A percentile compares a stretch with the other conserved stretches of the same genome.
Evolutionary conservation across 1,140 invertebrate species (phyloP).

Genomic region (Pachyrhynchus sulphureomaculatus): DNA sequence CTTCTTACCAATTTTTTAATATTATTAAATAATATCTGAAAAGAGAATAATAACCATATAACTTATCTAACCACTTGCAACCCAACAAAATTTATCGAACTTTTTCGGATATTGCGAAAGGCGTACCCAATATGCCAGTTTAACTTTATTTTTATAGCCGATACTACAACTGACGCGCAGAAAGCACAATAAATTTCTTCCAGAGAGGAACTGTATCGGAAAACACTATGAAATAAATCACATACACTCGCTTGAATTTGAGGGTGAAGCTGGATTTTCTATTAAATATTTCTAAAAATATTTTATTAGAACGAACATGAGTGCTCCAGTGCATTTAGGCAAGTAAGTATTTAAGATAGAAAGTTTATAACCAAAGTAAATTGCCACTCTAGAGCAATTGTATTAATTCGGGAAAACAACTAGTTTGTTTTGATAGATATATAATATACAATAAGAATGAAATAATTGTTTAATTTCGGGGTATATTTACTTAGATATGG

Average conservation of each 20-base stretch:
- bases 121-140: constrained; percentile 8
- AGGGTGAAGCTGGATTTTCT: neutral
- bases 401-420: too few species aligned
- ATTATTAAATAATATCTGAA: neutral
- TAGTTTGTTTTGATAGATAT: too few species aligned
- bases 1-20: too few species aligned
- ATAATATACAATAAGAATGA: too few species aligned
- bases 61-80: neutral
- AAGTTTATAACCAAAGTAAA: too few species aligned
- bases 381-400: too few species aligned
- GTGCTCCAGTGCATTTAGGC: too few species aligned
- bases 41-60: neutral
- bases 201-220: constrained; percentile 1
- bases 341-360: too few species aligned
- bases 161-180: constrained; percentile 5
- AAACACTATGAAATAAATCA: constrained; percentile 3
- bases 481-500: too few species aligned
- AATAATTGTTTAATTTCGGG: too few species aligned
- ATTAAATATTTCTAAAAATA: neutral
- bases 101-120: constrained; percentile 5
- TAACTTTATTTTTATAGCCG: constrained; percentile 4
- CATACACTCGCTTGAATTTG: neutral
- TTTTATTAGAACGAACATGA: too few species aligned
- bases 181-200: constrained; percentile 7
- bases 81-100: neutral